Evolutionary conservation across 1,140 invertebrate species (phyloP), one percentile per base, ranked within the genome.

Genomic region (Drosophila serrata): DNA sequence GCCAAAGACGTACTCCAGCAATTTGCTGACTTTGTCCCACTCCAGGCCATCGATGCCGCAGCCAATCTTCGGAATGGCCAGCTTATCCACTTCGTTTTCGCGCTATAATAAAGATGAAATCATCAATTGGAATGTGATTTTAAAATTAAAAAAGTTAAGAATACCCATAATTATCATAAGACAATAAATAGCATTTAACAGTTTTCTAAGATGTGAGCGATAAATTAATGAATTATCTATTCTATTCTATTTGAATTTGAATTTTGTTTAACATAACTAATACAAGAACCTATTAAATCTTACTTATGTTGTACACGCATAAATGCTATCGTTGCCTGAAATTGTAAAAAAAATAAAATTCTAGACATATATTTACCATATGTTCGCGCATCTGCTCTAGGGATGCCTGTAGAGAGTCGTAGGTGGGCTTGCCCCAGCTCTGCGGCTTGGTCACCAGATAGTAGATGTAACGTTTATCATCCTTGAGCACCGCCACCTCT

Each of bases 41-140:
- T 95, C 91, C 11, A 96, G 84, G 22, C 93, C 80, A 84, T 96
- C 95, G 17, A 96, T 92, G 43, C 95, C 95, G 88, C 95, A 95
- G 4, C 95, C 95, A 64, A 96, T 95, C 61, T 90, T 82, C 2
- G 95, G 95, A 75, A 96, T 95, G 6, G 94, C 94, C 37, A 95
- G 70, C 58, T 94, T 92, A 22, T 82, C 88, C 0, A 95, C 93
- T 56, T 93, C 68, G 56, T 93, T 82, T 75, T 93, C 37, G 51
- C 79, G 58, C 91, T 91, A 72, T 87, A 91, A 45, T 90, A 17
- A 13, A 19, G 11, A 33, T 11, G 9, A 35, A 11, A 68, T 33
- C 2, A 35, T 29, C 9, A 11, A 24, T 37, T n/a, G 55, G 22
- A 17, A 37, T 22, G 42, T 9, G 4, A n/a, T 17, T 13, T 31